Evolutionary conservation across 2,113 vertebrate genomes (phyloP), one percentile per base, ranked within the genome.

Genomic region (Nothocercus julius): DNA sequence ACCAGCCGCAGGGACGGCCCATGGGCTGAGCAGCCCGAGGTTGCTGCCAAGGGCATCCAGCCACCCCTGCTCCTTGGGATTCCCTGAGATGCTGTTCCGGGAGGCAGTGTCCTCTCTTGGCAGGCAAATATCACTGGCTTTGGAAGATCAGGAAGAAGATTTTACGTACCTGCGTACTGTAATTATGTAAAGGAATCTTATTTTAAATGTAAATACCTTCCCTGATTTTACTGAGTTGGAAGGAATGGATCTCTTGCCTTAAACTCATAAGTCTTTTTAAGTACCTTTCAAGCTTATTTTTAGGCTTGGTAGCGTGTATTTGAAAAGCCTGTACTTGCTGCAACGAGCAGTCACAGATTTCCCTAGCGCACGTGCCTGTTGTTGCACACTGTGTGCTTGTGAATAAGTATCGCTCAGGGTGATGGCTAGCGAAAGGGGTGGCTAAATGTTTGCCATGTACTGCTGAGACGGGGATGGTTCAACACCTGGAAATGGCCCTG

Each of bases 361-460:
- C 58, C 7, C 9, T 13, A 42, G 72, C 2, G 30, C 5, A 3
- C 6, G 17, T 16, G 45, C 1, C 0, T 25, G 72, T 42, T 36
- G 56, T 66, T 32, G 40, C 49, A 4, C 8, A 5, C 22, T 0
- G 0, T 7, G 2, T 1, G 1, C 14, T 0, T 4, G 7, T 2
- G 40, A 9, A 1, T 3, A 61, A 38, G 18, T 2, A 18, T n/a
- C 67, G 32, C 22, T 20, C 1, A 0, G 13, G 44, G 9, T n/a
- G 59, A 18, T 45, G 11, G 40, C 7, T 11, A 25, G 83, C 44
- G 15, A 4, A 1, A 56, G 28, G 24, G 25, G n/a, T 28, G 24
- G 18, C 54, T 53, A 8, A 0, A 14, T 21, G 49, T 49, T 49
- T 49, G 21, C 21, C 10, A 24, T 22, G 40, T 5, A 38, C 42